phyloP scores from a whole-genome alignment of 2,113 vertebrate genomes.

The Myocastor coypus region DNA sequence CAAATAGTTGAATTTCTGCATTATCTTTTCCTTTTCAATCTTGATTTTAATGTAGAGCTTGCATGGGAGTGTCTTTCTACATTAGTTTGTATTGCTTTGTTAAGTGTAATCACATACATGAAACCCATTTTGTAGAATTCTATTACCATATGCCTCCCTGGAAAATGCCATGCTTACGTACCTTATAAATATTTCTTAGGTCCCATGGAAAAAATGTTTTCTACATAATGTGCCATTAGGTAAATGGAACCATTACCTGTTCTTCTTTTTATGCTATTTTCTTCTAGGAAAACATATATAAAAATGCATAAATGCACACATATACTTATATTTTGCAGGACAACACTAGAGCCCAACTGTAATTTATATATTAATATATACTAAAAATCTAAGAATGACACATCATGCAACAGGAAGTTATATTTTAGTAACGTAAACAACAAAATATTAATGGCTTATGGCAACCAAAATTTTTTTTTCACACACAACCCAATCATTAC shows the following conservation, averaged over 20 bases:
- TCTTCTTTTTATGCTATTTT: not conserved
- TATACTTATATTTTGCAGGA: not conserved
- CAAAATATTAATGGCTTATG: not conserved
- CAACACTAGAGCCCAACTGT: not conserved
- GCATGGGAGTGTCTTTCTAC: not conserved
- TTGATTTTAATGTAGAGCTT: not conserved
- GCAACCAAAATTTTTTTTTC: not conserved
- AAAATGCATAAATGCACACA: not conserved
- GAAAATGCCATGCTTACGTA: not conserved
- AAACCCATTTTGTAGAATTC: not conserved
- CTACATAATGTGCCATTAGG: not conserved
- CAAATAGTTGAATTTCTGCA: not conserved
- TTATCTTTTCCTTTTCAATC: not conserved
- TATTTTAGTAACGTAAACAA: not conserved
- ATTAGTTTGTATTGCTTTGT: not conserved
- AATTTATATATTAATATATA: not conserved
- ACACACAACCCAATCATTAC: not conserved
- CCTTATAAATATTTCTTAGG: not conserved
- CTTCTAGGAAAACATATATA: not conserved
- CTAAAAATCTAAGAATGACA: not conserved
- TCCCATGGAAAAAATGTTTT: not conserved
- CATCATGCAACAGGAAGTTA: not conserved
- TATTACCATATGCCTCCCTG: not conserved
- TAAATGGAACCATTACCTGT: not conserved
- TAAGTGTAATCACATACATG: not conserved